phyloP scores from a whole-genome alignment of 1,140 invertebrate species.

The Caenorhabditis latens region DNA sequence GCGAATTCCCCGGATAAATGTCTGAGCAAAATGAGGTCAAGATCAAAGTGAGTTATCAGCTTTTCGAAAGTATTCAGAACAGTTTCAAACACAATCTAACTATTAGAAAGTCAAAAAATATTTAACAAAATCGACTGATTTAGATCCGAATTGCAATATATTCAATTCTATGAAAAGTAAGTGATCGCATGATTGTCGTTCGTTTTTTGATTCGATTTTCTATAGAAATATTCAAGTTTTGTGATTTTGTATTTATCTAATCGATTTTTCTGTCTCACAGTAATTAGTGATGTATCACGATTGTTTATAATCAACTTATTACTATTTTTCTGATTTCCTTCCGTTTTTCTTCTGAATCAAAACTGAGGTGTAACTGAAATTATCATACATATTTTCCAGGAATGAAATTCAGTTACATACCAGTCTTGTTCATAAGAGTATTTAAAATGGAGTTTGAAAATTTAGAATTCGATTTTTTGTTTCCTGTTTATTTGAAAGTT shows the following conservation, averaged over 20 bases:
- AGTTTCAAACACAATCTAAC: not conserved
- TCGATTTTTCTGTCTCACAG: not conserved
- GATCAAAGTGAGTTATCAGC: constrained; percentile 10
- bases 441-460: no score
- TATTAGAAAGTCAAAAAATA: no score
- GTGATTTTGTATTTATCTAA: not conserved
- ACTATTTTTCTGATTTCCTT: no score
- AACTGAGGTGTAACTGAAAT: no score
- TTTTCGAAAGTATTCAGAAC: not conserved
- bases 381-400: no score
- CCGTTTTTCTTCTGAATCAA: no score
- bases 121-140: constrained; percentile 9
- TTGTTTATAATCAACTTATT: no score
- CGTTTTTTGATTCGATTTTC: not conserved
- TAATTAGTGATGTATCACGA: no score
- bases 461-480: no score
- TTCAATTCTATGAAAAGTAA: constrained; percentile 61
- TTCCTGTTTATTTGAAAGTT: no score
- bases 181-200: constrained; percentile 38
- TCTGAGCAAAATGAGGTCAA: constrained; percentile 46
- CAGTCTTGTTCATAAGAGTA: no score
- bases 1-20: constrained; percentile 57
- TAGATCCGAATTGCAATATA: constrained; percentile 58
- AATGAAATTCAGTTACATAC: no score
- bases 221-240: not conserved